Evolutionary conservation across 2,113 vertebrate species (phyloP), one percentile per base, ranked within the genome.

Genomic region (Probosciger aterrimus): DNA sequence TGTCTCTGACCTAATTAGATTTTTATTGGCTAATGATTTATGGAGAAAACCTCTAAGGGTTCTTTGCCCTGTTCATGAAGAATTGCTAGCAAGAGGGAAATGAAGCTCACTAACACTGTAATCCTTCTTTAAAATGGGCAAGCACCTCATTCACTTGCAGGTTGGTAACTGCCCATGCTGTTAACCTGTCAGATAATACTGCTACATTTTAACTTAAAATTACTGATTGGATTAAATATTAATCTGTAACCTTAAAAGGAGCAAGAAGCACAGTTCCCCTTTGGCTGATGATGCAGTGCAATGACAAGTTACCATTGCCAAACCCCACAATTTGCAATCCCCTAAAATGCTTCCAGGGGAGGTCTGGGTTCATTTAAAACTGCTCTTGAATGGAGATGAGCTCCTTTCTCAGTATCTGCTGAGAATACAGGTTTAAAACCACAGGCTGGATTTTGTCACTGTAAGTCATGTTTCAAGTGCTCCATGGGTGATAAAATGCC

Each of bases 161-260:
- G 47, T 27, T n/a, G 52, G 0, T 79, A 44, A 49, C 68, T 10
- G 46, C 35, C 73, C 1, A 0, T 28, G 33, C 83, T 64, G 57
- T 35, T 57, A 79, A 52, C 74, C 63, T 22, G 18, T 18, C 75
- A 73, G 70, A 14, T 76, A 91, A 62, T 2, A 9, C 62, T 60
- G 50, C 82, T 52, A 47, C 39, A 19, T 78, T 92, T 84, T 91
- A 93, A 85, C 74, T 92, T 73, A 50, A 82, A 92, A 70, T 65
- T 64, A 16, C 49, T 24, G 20, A 22, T 12, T 47, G 63, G 39
- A 17, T 92, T 95, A 91, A 89, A 69, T 68, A 85, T 79, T 94
- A 92, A 91, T n/a, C 64, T 64, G 23, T 75, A 77, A 68, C 25
- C 62, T 86, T 33, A 63, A 43, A 33, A 91, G 39, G 20, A 71